Base-by-base conservation (phyloP, 2,888 invertebrate species). In the Dexiosoma caninum region DNA sequence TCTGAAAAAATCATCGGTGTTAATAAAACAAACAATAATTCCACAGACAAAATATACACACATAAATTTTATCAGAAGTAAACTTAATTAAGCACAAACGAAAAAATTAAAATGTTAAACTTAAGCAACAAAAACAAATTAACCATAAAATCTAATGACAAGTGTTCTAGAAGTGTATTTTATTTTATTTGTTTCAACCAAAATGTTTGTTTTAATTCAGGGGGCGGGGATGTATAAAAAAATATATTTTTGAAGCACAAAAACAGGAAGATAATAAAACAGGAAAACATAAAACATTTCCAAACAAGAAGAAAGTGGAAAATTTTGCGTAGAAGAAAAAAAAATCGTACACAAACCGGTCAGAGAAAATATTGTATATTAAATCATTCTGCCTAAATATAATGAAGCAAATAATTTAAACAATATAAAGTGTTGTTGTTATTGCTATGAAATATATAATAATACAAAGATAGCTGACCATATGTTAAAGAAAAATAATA, bases 331-430 rank as follows among this genome's bases (percentile, higher is more conserved):
- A 74, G 49, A 49, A 74, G 74, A n/a, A 70, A 51, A 19, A 32
- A 62, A 71, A 69, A 76, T 69, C 69, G 44, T 69, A 64, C 71
- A 64, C 64, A 78, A 78, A 71, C 78, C 78, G 78, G 72, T 67
- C 72, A 37, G 53, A 57, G 40, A 57, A 70, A 64, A 44, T 64
- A 30, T 40, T 19, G 12, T 46, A 35, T 53, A 35, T 53, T 32
- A 62, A 60, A 21, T 4, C 44, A 51, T 72, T 53, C 12, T 10
- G 49, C 30, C 14, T 21, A 44, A 19, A 21, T 23, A 14, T 21
- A 12, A 12, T 59, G 4, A 49, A 37, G 21, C 37, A 51, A 14
- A 30, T 21, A 27, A 46, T 14, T 59, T 21, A 53, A 60, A 42
- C 21, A 35, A 69, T 37, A 51, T 27, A 67, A 67, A 59, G 16